Percentiles rank a stretch among this genome's conserved stretches.
These are phyloP conservation scores for Nomada goodeniana DNA, from an alignment of 2,888 invertebrate genomes.

Conservation along the genomic window DNA sequence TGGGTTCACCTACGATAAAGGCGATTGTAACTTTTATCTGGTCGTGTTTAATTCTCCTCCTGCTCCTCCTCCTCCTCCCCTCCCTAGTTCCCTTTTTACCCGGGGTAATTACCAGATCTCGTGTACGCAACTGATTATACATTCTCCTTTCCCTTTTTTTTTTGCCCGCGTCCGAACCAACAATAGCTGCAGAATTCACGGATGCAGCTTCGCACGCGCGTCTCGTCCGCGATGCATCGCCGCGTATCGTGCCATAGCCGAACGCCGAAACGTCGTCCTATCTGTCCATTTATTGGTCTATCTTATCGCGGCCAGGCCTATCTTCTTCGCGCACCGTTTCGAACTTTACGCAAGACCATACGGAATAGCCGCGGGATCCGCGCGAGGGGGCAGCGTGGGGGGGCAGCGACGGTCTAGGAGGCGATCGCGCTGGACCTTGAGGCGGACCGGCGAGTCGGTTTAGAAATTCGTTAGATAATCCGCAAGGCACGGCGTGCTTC, in stretches of 20 bases:
- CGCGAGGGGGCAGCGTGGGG: conserved; percentile 26
- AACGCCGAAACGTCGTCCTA: conserved; percentile 38
- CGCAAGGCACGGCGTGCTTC: conserved; percentile 57
- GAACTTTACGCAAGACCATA: conserved; percentile 64
- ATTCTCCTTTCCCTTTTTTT: neutral
- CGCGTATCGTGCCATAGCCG: conserved; percentile 24
- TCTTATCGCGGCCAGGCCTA: conserved; percentile 64
- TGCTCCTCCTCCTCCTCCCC: neutral
- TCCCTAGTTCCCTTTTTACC: neutral
- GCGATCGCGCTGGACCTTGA: conserved; percentile 62
- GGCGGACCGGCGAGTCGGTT: conserved; percentile 48
- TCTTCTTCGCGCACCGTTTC: conserved; percentile 65
- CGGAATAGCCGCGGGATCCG: conserved; percentile 1
- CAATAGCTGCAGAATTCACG: too few relatives aligned
- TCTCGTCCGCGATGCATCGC: conserved; percentile 38
- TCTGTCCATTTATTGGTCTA: conserved; percentile 64
- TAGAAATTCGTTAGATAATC: conserved; percentile 75
- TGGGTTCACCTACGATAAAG: conserved; percentile 36
- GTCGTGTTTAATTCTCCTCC: conserved; percentile 9
- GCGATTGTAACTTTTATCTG: conserved; percentile 46
- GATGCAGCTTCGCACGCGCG: conserved; percentile 37
- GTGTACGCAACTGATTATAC: neutral
- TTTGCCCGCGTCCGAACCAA: neutral
- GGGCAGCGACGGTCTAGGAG: conserved; percentile 19
- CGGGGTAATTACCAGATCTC: conserved; percentile 11